Base-by-base conservation (phyloP, 1,140 invertebrate genomes). In the Trichogramma pretiosum region DNA sequence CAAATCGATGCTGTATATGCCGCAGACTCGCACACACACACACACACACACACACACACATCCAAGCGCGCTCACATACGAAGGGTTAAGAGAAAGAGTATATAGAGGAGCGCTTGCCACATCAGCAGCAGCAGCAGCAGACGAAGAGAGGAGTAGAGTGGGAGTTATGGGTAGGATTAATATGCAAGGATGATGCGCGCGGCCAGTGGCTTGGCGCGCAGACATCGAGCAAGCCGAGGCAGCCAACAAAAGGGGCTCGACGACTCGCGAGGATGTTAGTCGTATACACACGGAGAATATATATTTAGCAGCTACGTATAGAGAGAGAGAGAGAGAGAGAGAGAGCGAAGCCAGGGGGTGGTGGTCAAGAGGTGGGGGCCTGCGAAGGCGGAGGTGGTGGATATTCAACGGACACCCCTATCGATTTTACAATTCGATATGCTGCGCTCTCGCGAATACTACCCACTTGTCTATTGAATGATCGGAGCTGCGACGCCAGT, bases 371-470 rank as follows among this genome's bases (percentile, higher is more conserved):
- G 50, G 49, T 33, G 37, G 44, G 46, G 26, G 38, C 49, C 36
- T 40, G 42, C 36, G 40, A 17, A 35, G 41, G 51, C 46, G 44
- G 54, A 40, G 38, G 38, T 22, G 46, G 34, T 48, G 38, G 26
- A 41, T 48, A 69, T 66, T 61, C 60, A 68, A 68, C 64, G 65
- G 65, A 71, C 67, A 72, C 65, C 67, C 67, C 67, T 72, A 72
- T 72, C 67, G 67, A 72, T 72, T 72, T 72, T 72, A 72, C 67
- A 72, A 70, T 64, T 68, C 65, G 67, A 72, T 72, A 69, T 72
- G 68, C n/a, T n/a, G n/a, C n/a, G n/a, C n/a, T n/a, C n/a, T n/a
- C 68, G 37, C 30, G 48, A 70, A 70, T 71, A n/a, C n/a, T n/a
- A 72, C 65, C 68, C 67, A 72, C 67, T 72, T 72, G 68, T 70